phyloP scores from a whole-genome alignment of 2,888 invertebrate species.

The Platycheirus rosarum region DNA sequence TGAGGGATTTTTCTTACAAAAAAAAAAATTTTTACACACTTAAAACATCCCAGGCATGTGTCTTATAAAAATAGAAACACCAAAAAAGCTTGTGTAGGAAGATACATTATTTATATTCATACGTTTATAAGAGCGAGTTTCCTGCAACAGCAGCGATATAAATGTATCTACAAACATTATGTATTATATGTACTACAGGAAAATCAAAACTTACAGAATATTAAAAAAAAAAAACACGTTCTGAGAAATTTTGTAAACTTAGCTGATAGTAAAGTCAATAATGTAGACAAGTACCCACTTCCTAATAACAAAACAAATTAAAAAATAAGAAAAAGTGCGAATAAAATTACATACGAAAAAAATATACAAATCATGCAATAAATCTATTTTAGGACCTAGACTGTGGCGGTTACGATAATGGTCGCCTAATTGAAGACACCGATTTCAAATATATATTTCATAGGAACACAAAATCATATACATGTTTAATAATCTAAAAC shows the following conservation, averaged over 20 bases:
- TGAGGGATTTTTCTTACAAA: constrained; percentile 1
- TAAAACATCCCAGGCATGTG: constrained; percentile 25
- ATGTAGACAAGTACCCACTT: neutral
- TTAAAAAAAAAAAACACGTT: constrained; percentile 13
- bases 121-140: constrained; percentile 9
- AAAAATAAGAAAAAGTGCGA: constrained; percentile 30
- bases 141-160: constrained; percentile 1
- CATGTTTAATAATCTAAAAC: too few relatives aligned
- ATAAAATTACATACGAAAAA: neutral
- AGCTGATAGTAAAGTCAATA: neutral
- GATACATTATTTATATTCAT: constrained; percentile 15
- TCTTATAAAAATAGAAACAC: constrained; percentile 38
- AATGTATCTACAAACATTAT: too few relatives aligned
- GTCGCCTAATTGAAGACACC: constrained; percentile 30
- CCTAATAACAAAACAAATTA: constrained; percentile 42
- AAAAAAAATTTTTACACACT: constrained; percentile 18
- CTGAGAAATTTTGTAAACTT: constrained; percentile 23
- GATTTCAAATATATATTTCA: neutral
- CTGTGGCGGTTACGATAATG: constrained; percentile 28
- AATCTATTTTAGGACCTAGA: constrained; percentile 41
- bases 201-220: neutral
- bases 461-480: too few relatives aligned
- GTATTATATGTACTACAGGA: too few relatives aligned
- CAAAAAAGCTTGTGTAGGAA: neutral
- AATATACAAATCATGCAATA: constrained; percentile 18